These are phyloP conservation scores for Micronycteris hirsuta DNA, from an alignment of 2,113 vertebrate genomes.

Conservation along the genomic window DNA sequence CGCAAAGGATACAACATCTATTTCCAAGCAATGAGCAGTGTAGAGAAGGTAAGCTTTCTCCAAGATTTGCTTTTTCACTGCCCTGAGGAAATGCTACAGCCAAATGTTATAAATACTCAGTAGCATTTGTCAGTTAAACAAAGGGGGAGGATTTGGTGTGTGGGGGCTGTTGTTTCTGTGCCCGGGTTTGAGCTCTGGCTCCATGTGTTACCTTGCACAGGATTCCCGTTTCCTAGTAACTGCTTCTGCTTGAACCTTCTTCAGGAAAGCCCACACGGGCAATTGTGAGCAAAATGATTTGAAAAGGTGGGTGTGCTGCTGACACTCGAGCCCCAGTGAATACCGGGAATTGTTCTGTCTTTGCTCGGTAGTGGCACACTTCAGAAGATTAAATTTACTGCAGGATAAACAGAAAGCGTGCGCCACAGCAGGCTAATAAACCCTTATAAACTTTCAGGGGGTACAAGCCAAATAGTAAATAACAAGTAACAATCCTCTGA, in stretches of 20 bases:
- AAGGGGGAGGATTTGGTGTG: background rate
- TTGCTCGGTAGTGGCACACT: background rate
- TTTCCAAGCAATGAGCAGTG: conserved; percentile 98
- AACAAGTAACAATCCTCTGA: conserved; percentile 54
- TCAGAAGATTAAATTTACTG: conserved; percentile 72
- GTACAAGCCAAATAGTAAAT: conserved; percentile 52
- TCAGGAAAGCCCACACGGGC: conserved; percentile 31
- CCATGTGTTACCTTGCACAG: background rate
- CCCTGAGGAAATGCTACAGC: background rate
- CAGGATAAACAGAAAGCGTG: conserved; percentile 66
- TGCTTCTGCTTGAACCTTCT: background rate
- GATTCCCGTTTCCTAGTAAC: conserved; percentile 9
- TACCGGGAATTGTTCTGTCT: background rate
- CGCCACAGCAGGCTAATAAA: conserved; percentile 61
- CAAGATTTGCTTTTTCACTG: background rate
- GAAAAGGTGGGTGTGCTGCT: conserved; percentile 23
- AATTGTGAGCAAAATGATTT: conserved; percentile 48
- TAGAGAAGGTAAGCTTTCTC: conserved; percentile 89
- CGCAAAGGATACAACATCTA: conserved; percentile 99
- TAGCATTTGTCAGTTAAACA: background rate
- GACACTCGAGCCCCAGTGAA: background rate
- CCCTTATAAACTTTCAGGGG: conserved; percentile 38
- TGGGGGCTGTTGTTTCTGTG: background rate
- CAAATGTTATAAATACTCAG: background rate
- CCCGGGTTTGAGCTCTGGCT: background rate